Evolutionary conservation across 2,113 vertebrate genomes (phyloP), one percentile per base, ranked within the genome.

Genomic region (Brachyhypopomus occidentalis): DNA sequence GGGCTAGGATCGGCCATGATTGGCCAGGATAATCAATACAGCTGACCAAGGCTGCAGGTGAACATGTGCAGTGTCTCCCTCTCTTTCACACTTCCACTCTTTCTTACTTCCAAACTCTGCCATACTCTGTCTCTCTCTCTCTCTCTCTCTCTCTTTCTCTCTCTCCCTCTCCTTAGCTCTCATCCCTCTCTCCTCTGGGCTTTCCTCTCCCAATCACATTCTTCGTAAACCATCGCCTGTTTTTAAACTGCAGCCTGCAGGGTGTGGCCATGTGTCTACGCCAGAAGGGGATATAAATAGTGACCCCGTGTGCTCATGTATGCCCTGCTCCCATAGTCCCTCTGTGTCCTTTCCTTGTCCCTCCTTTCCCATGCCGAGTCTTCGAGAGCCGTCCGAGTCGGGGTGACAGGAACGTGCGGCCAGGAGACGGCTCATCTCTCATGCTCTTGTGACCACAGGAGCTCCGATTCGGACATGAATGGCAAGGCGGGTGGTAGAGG

Each of bases 401-500:
- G 23, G 12, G 16, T 62, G 52, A 8, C 1, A 20, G 16, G 17
- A 34, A 34, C 11, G 19, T 66, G 62, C 36, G 27, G 74, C 22
- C 38, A 66, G n/a, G 25, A 19, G 16, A 72, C 59, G 78, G 58
- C 70, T 63, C 55, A 82, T 9, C 58, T 45, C 78, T 80, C 80
- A 16, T 76, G 56, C 64, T 36, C 84, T 36, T 60, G 83, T 72
- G 72, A 86, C 75, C 34, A 62, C 89, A 86, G 79, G 89, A 92
- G 90, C 82, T 89, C 89, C 0, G 80, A 92, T 88, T 90, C 79
- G 90, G 95, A 95, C 88, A 97, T 98, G 96, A 96, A 96, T 86
- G 93, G 89, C 91, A 96, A 95, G 88, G 87, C 90, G 59, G 81
- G 63, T 16, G 86, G 90, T 82, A 94, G 94, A 86, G 90, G 91